phyloP scores from a whole-genome alignment of 2,113 vertebrate species.

The Podarcis raffonei region DNA sequence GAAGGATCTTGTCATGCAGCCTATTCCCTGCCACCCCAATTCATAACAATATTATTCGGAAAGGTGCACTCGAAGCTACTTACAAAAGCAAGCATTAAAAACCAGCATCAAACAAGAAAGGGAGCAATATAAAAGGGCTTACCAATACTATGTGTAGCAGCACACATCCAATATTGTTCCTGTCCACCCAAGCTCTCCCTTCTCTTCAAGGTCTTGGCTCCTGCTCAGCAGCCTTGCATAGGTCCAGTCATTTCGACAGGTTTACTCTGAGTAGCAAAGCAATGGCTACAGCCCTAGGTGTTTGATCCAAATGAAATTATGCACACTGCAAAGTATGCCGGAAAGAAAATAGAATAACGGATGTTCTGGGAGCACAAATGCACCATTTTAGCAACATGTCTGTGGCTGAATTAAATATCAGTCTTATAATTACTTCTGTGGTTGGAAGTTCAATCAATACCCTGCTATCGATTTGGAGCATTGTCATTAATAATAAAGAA shows the following conservation, averaged over 20 bases:
- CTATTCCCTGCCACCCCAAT: too few species aligned
- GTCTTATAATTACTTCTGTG: slow-evolving; percentile 71
- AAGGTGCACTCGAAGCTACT: too few species aligned
- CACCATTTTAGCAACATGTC: slow-evolving; percentile 14
- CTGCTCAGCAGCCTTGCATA: neutral
- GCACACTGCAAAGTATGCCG: neutral
- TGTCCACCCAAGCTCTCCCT: neutral
- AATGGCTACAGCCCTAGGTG: neutral
- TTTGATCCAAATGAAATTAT: too few species aligned
- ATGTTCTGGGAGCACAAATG: neutral
- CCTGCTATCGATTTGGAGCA: slow-evolving; percentile 66
- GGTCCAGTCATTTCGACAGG: too few species aligned
- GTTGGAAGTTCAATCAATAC: slow-evolving; percentile 72
- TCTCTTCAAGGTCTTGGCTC: neutral
- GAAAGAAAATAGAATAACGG: neutral
- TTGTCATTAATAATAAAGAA: slow-evolving; percentile 76
- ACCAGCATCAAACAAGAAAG: too few species aligned
- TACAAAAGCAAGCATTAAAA: too few species aligned
- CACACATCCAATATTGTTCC: too few species aligned
- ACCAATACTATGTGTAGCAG: too few species aligned
- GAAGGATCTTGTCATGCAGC: too few species aligned
- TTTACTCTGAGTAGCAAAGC: too few species aligned
- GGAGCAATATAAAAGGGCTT: too few species aligned
- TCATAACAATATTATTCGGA: too few species aligned
- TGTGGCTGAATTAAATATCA: slow-evolving; percentile 72